Conservation (phyloP, 1,140 invertebrate genomes). For the Dufourea novaeangliae region DNA sequence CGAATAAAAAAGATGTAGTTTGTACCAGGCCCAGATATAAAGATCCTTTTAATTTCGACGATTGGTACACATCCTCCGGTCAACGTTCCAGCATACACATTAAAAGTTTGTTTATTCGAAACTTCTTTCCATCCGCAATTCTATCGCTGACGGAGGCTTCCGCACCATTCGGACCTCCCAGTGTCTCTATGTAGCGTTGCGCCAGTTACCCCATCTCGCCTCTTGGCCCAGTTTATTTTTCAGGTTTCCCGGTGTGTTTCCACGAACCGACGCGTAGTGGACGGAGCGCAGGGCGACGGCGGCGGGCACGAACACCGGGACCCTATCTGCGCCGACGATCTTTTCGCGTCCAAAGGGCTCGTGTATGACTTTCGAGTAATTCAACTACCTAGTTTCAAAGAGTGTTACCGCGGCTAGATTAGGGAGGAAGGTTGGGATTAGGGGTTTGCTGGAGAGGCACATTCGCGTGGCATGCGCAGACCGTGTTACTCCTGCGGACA, state of each 20-base stretch:
- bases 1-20: background rate
- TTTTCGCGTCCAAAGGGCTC: slow-evolving; percentile 9
- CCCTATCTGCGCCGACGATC: slow-evolving; percentile 10
- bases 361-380: slow-evolving; percentile 34
- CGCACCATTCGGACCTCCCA: background rate
- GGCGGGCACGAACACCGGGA: background rate
- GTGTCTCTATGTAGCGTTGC: background rate
- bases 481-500: slow-evolving; percentile 56
- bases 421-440: slow-evolving; percentile 28
- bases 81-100: no score
- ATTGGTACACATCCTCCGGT: background rate
- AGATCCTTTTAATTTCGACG: background rate
- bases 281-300: no score
- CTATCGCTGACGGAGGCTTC: background rate
- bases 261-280: background rate
- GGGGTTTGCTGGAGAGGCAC: background rate
- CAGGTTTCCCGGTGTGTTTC: background rate
- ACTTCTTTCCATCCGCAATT: background rate
- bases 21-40: background rate
- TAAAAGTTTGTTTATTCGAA: background rate
- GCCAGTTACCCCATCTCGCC: background rate
- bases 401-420: slow-evolving; percentile 29
- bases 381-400: slow-evolving; percentile 32
- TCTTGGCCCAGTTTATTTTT: slow-evolving; percentile 8
- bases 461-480: slow-evolving; percentile 68